Percentiles rank a stretch among this genome's conserved stretches.
phyloP scores from a whole-genome alignment of 92 coral and sea anemone genomes.

The Nematostella vectensis region DNA sequence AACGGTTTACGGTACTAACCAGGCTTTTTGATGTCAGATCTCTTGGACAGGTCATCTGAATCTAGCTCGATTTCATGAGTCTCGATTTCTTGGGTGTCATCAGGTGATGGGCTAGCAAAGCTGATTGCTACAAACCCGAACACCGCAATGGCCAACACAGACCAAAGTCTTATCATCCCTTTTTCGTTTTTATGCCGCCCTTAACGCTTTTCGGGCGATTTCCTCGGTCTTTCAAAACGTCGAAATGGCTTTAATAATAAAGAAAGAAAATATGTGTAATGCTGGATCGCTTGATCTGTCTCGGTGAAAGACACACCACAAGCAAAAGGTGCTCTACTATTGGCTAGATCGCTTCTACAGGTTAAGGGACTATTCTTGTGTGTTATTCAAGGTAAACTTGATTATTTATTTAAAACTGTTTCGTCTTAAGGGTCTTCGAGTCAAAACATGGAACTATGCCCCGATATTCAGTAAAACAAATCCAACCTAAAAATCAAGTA shows the following conservation, averaged over 20 bases:
- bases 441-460: constrained; percentile 4
- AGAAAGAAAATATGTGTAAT: background rate
- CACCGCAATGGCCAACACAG: background rate
- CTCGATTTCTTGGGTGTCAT: too few species aligned
- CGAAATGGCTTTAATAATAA: background rate
- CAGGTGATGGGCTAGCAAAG: background rate
- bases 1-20: too few species aligned
- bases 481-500: too few species aligned
- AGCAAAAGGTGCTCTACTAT: background rate
- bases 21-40: too few species aligned
- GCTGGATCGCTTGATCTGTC: background rate
- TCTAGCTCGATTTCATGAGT: too few species aligned
- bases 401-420: background rate
- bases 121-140: background rate
- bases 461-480: too few species aligned
- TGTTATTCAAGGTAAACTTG: background rate
- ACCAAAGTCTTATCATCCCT: too few species aligned
- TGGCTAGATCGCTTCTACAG: background rate
- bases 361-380: background rate
- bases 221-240: background rate
- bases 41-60: too few species aligned
- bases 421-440: background rate
- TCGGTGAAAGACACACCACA: background rate
- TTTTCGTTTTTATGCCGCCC: too few species aligned
- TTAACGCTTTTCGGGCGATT: too few species aligned